phyloP scores from a whole-genome alignment of 1,140 invertebrate species.

The Himalopsyche phryganea region DNA sequence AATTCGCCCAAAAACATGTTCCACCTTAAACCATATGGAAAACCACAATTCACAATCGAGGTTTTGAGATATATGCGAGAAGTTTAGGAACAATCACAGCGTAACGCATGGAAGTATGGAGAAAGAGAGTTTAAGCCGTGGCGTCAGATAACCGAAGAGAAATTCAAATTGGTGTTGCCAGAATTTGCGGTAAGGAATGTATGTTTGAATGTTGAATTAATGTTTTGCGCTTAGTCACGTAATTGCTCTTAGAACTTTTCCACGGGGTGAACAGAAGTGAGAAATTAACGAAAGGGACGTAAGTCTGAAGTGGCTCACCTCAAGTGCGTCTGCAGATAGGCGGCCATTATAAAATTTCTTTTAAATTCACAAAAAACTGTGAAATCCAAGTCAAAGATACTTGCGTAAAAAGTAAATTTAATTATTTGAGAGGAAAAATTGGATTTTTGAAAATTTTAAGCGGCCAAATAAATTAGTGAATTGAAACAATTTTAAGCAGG shows the following conservation, averaged over 20 bases:
- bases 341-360: constrained; percentile 7
- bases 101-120: background rate
- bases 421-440: too few species aligned
- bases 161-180: constrained; percentile 6
- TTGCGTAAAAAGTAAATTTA: too few species aligned
- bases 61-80: background rate
- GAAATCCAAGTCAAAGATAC: background rate
- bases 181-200: constrained; percentile 27
- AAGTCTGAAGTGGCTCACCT: background rate
- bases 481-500: too few species aligned
- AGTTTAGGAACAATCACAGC: constrained; percentile 16
- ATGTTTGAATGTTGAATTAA: constrained; percentile 34
- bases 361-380: background rate
- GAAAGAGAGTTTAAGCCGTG: background rate
- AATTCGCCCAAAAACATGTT: constrained; percentile 18
- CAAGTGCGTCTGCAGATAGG: constrained; percentile 11
- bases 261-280: constrained; percentile 11
- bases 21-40: constrained; percentile 3
- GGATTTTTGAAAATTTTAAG: too few species aligned
- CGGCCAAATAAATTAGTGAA: too few species aligned
- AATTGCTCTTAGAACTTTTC: constrained; percentile 35
- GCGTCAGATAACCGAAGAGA: constrained; percentile 1
- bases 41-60: constrained; percentile 15
- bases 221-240: constrained; percentile 36
- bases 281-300: constrained; percentile 26